Base-by-base conservation (phyloP, 1,140 invertebrate species). In the Akabosia matsudoensis region DNA sequence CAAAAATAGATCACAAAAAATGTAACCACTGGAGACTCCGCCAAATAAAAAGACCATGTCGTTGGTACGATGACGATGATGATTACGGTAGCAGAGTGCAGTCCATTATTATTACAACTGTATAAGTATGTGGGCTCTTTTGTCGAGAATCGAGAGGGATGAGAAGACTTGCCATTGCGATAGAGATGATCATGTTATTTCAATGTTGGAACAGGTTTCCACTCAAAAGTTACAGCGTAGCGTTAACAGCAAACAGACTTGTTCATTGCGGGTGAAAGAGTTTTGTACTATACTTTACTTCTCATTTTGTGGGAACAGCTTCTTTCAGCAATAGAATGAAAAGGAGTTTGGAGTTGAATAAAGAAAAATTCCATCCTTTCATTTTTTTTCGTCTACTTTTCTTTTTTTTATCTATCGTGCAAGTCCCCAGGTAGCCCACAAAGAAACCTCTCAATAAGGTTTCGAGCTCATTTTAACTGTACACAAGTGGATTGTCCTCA, bases 401-500 rank as follows among this genome's bases (percentile, higher is more conserved):
- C 54, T 56, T 56, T 56, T 22, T 24, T 56, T 56, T 56, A n/a
- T 45, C 18, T 7, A 10, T 7, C 18, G 37, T 45, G 37, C 18
- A 18, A 45, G 54, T 56, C 54, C 54, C 54, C 22, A 16, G 54
- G 54, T 24, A 10, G 54, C n/a, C 54, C 54, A 56, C 24, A 56
- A 56, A 56, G 54, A 56, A 56, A 56, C 54, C 54, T 56, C 54
- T 56, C 54, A 56, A 56, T 56, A 56, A 56, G 13, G 54, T n/a
- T 22, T 56, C 24, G 54, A 56, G 54, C n/a, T 56, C 54, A 22
- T 56, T 56, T 56, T 56, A 56, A 56, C 54, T 7, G 54, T 24
- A 56, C 54, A 56, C 54, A 56, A 56, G 54, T 56, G 54, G 54
- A 56, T 56, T 16, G 54, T 56, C 54, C 54, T n/a, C 54, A 56